A percentile compares a stretch with the other conserved stretches of the same genome.
These are phyloP conservation scores for Arizona elegans DNA, from an alignment of 2,113 vertebrate species.

Conservation along the genomic window DNA sequence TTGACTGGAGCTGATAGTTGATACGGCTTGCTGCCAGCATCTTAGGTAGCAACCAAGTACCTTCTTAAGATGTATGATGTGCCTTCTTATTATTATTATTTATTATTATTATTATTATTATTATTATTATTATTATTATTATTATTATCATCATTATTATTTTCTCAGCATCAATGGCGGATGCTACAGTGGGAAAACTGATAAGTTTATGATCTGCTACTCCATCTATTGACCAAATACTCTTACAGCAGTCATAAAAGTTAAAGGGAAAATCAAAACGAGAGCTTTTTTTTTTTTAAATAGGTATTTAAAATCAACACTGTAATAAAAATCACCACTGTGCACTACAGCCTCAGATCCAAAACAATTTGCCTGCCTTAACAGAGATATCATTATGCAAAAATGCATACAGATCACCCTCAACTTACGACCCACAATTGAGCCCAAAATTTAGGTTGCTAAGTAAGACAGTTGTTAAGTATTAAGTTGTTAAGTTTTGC, in stretches of 20 bases:
- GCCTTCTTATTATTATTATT: no score
- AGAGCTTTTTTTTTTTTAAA: background rate
- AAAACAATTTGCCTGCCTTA: background rate
- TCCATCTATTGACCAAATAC: constrained; percentile 52
- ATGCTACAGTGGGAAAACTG: constrained; percentile 11
- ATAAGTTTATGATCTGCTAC: constrained; percentile 32
- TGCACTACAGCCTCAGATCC: background rate
- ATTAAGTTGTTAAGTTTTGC: no score
- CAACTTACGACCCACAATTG: no score
- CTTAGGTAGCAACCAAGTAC: no score
- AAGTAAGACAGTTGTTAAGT: no score
- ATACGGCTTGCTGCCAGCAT: no score
- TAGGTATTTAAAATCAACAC: background rate
- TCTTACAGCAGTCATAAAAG: constrained; percentile 19
- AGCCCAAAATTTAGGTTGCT: no score
- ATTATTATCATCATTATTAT: background rate
- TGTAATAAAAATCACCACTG: background rate
- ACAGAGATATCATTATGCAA: background rate
- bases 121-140: background rate
- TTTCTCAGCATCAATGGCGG: constrained; percentile 16
- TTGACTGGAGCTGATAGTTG: no score
- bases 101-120: background rate
- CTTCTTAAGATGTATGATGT: no score
- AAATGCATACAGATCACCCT: background rate
- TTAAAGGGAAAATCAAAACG: background rate